Percentiles rank a stretch among this genome's conserved stretches.
Evolutionary conservation across 2,888 invertebrate genomes (phyloP).

Genomic region (Sarcophaga rosellei): DNA sequence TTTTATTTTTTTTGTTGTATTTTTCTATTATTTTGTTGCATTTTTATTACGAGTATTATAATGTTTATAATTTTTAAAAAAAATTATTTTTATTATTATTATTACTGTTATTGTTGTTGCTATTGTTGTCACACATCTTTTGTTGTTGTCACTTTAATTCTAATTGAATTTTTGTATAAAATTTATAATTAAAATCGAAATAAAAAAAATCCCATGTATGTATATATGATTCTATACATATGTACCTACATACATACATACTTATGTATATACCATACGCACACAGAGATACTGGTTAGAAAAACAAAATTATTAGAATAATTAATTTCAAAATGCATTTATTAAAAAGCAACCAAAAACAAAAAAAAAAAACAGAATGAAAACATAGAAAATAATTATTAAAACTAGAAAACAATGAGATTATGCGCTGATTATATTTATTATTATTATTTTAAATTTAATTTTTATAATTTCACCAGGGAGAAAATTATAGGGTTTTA

Average conservation of each 20-base stretch:
- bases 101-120: constrained; percentile 41
- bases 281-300: constrained; percentile 31
- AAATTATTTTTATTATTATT: constrained; percentile 45
- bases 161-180: constrained; percentile 67
- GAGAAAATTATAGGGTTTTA: constrained; percentile 21
- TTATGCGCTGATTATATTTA: constrained; percentile 61
- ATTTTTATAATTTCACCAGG: constrained; percentile 37
- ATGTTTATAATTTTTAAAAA: no score
- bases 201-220: constrained; percentile 2
- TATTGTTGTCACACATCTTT: constrained; percentile 36
- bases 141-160: constrained; percentile 66
- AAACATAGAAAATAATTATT: constrained; percentile 56
- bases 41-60: no score
- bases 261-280: background rate
- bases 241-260: background rate
- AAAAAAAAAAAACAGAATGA: background rate
- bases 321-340: constrained; percentile 66
- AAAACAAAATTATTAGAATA: constrained; percentile 67
- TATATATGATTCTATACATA: background rate
- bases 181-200: constrained; percentile 63
- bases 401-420: constrained; percentile 67
- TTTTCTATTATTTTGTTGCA: no score
- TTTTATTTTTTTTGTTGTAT: constrained; percentile 28
- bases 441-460: constrained; percentile 30
- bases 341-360: constrained; percentile 29